Evolutionary conservation across 2,797 vertebrate genomes (phyloP), one percentile per base, ranked within the genome.

Genomic region (Dipus sagitta): DNA sequence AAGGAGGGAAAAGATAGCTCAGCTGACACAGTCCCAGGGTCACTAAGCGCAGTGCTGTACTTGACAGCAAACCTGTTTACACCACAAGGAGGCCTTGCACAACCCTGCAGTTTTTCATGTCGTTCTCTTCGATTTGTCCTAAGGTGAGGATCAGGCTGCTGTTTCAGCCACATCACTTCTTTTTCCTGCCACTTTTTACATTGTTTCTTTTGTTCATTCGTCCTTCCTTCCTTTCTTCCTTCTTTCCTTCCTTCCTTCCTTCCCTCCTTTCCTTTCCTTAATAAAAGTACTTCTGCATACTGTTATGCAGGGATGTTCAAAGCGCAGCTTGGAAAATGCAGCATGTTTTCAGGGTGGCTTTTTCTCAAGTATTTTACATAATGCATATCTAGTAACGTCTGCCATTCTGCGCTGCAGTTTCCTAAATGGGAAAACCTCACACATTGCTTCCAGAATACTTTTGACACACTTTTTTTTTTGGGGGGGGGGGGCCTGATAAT

Each of bases 11-110:
- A 71, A 78, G 71, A 83, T 58, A 83, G 84, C 34, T 68, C 26
- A 60, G 83, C 71, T 62, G 83, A 86, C 38, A 10, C 23, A n/a
- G 82, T 93, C 75, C 72, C 18, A 28, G 23, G n/a, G 20, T 88
- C 79, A 54, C 58, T 7, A 70, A 95, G 94, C 93, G 77, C 64
- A 96, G 90, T 72, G 28, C 70, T 64, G 32, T 26, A 18, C 67
- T 88, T 94, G 90, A 93, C 52, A 86, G 87, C 68, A 52, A 65
- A 12, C 52, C 23, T 47, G 24, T 94, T 95, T 94, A 89, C 30
- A 58, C 75, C 11, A 6, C 58, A 79, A 76, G 58, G 91, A 86
- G n/a, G 24, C n/a, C 34, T 88, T 67, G 54, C 60, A 30, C 38
- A 88, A 91, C 75, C 60, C 54, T 90, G 64, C 77, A 54, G 47